Base-by-base conservation (phyloP, 2,113 vertebrate species). In the Anseranas semipalmata region DNA sequence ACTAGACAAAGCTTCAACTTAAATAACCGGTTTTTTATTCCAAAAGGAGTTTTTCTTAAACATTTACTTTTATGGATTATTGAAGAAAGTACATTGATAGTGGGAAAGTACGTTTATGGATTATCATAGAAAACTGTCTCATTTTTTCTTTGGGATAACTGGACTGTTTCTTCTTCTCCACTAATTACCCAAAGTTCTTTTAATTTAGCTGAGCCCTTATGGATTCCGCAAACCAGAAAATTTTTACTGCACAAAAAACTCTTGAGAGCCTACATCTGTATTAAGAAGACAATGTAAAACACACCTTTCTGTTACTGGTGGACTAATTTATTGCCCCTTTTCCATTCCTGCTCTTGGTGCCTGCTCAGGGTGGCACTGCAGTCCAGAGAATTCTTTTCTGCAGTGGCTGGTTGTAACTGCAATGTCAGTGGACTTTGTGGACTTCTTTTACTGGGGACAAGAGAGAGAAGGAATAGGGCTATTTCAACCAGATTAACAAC, bases 291-390 rank as follows among this genome's bases (percentile, higher is more conserved):
- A 58, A 4, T 15, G 7, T 41, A 58, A 72, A 80, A 28, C 30
- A 75, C 10, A 71, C 28, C 3, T 3, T 78, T 82, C 22, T 70
- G 10, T 63, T 83, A 22, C 39, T 53, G 41, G 5, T 25, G 53
- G 22, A 39, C 17, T 22, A 25, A 68, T 73, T 79, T 76, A 32
- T 79, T 93, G 67, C 58, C 85, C 53, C 6, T 52, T 82, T 81
- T 73, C 43, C 30, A 53, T 35, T 83, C 45, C 50, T 48, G 58
- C 24, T 1, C 58, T 65, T 94, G 71, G 14, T 93, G 70, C 58
- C 85, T 95, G 68, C 96, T 96, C 79, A 92, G 95, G 91, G 91
- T 95, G 95, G 95, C 94, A 95, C 79, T 95, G 79, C 73, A 93
- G 86, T 59, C 83, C 89, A 86, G 88, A 90, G 55, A 92, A 96